A percentile compares a stretch with the other conserved stretches of the same genome.
Evolutionary conservation across 1,140 invertebrate genomes (phyloP).

Genomic region (Venustaconcha ellipsiformis): DNA sequence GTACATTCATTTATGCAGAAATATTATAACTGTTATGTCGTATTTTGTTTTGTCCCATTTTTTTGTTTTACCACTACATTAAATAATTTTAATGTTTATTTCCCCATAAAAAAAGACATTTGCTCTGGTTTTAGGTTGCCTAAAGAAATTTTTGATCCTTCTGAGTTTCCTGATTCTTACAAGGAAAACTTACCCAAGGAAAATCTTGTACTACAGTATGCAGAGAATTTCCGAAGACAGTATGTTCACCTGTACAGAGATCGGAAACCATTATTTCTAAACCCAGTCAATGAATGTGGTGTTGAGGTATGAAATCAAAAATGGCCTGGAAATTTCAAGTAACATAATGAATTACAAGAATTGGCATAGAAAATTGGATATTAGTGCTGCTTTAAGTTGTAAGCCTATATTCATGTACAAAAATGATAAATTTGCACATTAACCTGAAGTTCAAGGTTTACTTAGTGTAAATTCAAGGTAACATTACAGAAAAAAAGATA

Average conservation of each 20-base stretch:
- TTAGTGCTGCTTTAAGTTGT: neutral
- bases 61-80: too few relatives aligned
- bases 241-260: constrained; percentile 77
- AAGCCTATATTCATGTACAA: neutral
- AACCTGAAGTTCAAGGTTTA: neutral
- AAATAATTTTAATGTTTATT: too few relatives aligned
- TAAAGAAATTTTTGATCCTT: constrained; percentile 60
- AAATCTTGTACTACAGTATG: constrained; percentile 74
- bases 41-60: too few relatives aligned
- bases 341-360: too few relatives aligned
- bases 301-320: constrained; percentile 54
- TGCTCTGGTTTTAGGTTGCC: constrained; percentile 40
- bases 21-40: too few relatives aligned
- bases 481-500: too few relatives aligned
- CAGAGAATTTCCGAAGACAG: constrained; percentile 83
- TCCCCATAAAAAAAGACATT: neutral
- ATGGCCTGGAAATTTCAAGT: too few relatives aligned
- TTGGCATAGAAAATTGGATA: neutral
- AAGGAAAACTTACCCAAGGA: constrained; percentile 82
- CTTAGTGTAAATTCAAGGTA: neutral
- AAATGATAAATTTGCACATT: neutral
- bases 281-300: constrained; percentile 85
- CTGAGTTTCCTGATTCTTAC: constrained; percentile 77
- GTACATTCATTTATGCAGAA: too few relatives aligned
- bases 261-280: constrained; percentile 80